Evolutionary conservation across 2,888 invertebrate genomes (phyloP).

Genomic region (Papilio demoleus): DNA sequence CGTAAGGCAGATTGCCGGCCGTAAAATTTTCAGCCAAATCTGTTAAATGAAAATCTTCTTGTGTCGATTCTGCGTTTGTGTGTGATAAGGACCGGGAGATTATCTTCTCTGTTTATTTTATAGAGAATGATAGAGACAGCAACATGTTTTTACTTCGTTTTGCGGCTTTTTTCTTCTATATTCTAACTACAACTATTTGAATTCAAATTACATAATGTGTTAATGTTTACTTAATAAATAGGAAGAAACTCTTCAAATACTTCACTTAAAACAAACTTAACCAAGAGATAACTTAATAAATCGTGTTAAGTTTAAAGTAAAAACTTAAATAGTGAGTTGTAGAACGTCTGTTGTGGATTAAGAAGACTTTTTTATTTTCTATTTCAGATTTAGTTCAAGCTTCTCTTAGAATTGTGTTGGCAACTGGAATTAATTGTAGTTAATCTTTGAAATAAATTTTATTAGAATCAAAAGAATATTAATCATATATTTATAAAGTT

Average conservation of each 20-base stretch:
- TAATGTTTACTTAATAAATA: not conserved
- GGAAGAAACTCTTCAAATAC: not conserved
- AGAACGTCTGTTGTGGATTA: conserved; percentile 12
- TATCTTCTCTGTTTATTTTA: too few relatives aligned
- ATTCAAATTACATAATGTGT: too few relatives aligned
- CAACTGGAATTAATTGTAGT: not conserved
- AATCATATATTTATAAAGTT: too few relatives aligned
- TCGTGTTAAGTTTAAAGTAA: conserved; percentile 8
- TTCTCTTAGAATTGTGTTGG: conserved; percentile 2
- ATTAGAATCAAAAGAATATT: not conserved
- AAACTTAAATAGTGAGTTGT: not conserved
- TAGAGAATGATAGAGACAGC: too few relatives aligned
- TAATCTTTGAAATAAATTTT: not conserved
- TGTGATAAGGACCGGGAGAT: too few relatives aligned
- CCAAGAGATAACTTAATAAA: not conserved
- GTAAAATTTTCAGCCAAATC: too few relatives aligned
- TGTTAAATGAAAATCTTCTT: too few relatives aligned
- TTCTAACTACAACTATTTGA: too few relatives aligned
- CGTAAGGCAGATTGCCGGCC: too few relatives aligned
- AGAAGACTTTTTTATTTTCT: conserved; percentile 9
- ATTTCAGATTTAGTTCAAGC: conserved; percentile 4
- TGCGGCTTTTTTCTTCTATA: too few relatives aligned
- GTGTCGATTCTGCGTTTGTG: too few relatives aligned
- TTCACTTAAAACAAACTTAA: not conserved
- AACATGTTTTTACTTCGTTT: too few relatives aligned